A percentile compares a stretch with the other conserved stretches of the same genome.
Evolutionary conservation across 2,797 vertebrate genomes (phyloP).

Genomic region (Coilia nasus): DNA sequence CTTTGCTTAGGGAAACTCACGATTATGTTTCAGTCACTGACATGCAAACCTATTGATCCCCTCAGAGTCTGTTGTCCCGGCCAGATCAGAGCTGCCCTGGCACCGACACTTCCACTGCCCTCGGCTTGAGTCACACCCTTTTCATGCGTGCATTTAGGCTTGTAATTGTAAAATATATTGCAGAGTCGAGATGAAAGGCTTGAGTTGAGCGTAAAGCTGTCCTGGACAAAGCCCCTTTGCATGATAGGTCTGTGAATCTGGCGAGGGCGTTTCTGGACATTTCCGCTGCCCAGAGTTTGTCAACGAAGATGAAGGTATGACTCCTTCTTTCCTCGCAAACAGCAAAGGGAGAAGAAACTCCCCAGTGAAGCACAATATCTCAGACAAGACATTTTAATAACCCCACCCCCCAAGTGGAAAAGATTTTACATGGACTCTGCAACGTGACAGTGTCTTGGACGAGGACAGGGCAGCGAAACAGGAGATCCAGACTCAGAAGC

Average conservation of each 20-base stretch:
- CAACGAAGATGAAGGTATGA: conserved; percentile 49
- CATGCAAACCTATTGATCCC: conserved; percentile 66
- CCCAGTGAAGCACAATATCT: background rate
- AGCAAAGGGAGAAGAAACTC: background rate
- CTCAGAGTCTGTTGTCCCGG: conserved; percentile 50
- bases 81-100: conserved; percentile 51
- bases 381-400: background rate
- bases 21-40: conserved; percentile 68
- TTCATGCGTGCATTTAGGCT: conserved; percentile 68
- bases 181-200: conserved; percentile 61
- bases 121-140: conserved; percentile 53
- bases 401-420: background rate
- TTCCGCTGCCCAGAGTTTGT: conserved; percentile 55
- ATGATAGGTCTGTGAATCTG: conserved; percentile 52
- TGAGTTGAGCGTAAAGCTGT: conserved; percentile 53
- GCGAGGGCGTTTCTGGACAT: conserved; percentile 41
- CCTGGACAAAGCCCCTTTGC: conserved; percentile 52
- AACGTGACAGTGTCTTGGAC: background rate
- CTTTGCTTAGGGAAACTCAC: conserved; percentile 60
- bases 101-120: conserved; percentile 48
- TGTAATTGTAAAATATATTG: conserved; percentile 64
- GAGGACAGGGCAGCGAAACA: background rate
- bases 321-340: conserved; percentile 52
- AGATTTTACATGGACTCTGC: background rate
- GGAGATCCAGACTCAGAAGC: background rate